Evolutionary conservation across 2,888 invertebrate species (phyloP).

Genomic region (Amblyjoppa proteus): DNA sequence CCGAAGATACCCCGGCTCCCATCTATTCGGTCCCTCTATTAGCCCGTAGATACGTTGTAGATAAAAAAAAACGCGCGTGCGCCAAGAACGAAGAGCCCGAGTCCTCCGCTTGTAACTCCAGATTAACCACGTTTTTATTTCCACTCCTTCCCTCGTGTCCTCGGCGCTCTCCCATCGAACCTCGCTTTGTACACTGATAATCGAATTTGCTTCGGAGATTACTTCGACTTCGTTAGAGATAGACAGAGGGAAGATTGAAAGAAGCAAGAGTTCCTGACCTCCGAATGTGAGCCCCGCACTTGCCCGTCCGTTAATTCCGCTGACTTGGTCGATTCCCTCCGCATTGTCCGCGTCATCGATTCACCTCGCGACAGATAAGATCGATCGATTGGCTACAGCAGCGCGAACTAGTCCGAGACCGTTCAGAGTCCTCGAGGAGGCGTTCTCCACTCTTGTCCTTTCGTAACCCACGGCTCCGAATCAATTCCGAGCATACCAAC

Average conservation of each 20-base stretch:
- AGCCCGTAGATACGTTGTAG: constrained; percentile 68
- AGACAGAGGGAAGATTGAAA: not conserved
- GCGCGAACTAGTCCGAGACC: constrained; percentile 65
- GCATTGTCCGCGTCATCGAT: constrained; percentile 56
- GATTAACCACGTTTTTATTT: constrained; percentile 64
- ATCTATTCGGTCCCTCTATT: constrained; percentile 71
- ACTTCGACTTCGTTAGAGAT: constrained; percentile 53
- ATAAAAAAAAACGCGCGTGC: constrained; percentile 47
- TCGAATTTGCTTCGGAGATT: constrained; percentile 68
- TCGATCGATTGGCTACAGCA: constrained; percentile 67
- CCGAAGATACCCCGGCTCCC: constrained; percentile 63
- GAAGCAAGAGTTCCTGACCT: constrained; percentile 1
- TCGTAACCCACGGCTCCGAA: constrained; percentile 26
- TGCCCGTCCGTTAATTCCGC: constrained; percentile 31
- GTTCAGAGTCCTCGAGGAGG: constrained; percentile 47
- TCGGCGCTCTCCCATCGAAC: constrained; percentile 36
- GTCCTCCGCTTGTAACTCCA: constrained; percentile 57
- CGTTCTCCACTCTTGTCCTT: constrained; percentile 23
- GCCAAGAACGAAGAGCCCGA: constrained; percentile 40
- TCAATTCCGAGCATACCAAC: constrained; percentile 51
- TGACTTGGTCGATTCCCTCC: constrained; percentile 29
- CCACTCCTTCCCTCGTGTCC: constrained; percentile 24
- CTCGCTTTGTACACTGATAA: constrained; percentile 67
- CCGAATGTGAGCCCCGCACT: constrained; percentile 45
- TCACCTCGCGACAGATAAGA: constrained; percentile 63